Evolutionary conservation across 2,797 vertebrate genomes (phyloP), one percentile per base, ranked within the genome.

Genomic region (Muscicapa comitata): DNA sequence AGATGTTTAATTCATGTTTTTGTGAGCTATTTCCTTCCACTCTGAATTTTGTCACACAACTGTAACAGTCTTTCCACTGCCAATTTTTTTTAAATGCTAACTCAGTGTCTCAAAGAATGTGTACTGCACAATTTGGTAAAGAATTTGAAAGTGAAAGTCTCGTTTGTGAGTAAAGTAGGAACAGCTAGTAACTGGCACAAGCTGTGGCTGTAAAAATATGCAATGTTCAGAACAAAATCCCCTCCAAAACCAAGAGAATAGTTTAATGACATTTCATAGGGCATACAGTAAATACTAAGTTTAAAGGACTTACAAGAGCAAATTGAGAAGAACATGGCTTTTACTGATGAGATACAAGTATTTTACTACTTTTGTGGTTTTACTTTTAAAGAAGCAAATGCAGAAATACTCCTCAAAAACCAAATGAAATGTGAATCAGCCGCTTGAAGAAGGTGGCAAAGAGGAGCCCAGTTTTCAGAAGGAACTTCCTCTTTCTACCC

Each of bases 1-100:
- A 96, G 92, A 95, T 97, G 86, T 93, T 96, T 97, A 97, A 96
- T 97, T 97, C 95, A 96, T 96, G 87, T 47, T 94, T 88, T 87
- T 97, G 83, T 95, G 93, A 97, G 85, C 83, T 92, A 90, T 94
- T 97, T 95, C 95, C 93, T 97, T 95, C 94, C 91, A 97, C 93
- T 96, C 72, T 90, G 94, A 96, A 92, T 95, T 96, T 96, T 90
- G 76, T 93, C 95, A 96, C 95, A 93, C 70, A 90, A 80, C 97
- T 98, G 84, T 75, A 91, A 91, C 89, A 90, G 94, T 48, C 73
- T 93, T 94, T 93, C 72, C 43, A 57, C 58, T 78, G 94, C 89
- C 95, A 92, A 9, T 7, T 24, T 42, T 63, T 77, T 45, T 74
- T 61, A 6, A 65, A 93, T 58, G 67, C 70, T 93, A 96, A 92